phyloP scores from a whole-genome alignment of 2,113 vertebrate species.

The Phrynosoma platyrhinos region DNA sequence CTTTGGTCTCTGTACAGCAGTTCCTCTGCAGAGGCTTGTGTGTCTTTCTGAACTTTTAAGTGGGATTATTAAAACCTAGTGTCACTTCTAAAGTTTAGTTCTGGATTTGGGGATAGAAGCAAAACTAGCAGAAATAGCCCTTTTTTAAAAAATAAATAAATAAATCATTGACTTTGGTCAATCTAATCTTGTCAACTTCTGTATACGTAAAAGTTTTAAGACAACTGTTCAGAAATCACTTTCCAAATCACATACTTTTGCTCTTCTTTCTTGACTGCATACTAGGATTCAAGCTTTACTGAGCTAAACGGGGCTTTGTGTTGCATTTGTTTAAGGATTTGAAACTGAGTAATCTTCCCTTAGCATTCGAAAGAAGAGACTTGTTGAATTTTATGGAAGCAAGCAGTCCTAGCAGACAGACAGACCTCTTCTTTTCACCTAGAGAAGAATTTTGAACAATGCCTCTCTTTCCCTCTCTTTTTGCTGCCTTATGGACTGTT shows the following conservation, averaged over 20 bases:
- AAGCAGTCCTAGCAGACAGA: conserved; percentile 49
- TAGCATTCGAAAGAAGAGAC: conserved; percentile 69
- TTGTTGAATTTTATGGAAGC: conserved; percentile 60
- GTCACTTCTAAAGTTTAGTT: neutral
- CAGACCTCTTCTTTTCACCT: conserved; percentile 53
- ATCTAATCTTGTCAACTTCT: conserved; percentile 17
- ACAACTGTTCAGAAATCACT: neutral
- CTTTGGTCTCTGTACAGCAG: neutral
- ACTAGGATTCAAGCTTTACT: conserved; percentile 48
- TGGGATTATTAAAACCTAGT: neutral
- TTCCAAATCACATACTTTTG: neutral
- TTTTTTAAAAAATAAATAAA: neutral
- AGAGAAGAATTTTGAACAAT: neutral
- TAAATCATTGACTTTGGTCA: neutral
- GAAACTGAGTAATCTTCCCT: conserved; percentile 42
- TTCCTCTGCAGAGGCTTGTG: neutral
- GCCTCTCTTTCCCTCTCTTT: neutral
- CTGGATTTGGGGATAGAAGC: neutral
- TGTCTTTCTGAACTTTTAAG: neutral
- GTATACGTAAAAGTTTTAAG: neutral
- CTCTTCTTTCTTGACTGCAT: conserved; percentile 34
- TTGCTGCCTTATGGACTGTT: neutral
- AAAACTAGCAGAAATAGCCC: neutral
- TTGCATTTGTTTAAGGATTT: conserved; percentile 70
- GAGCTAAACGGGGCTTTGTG: conserved; percentile 64